phyloP scores from a whole-genome alignment of 1,140 invertebrate species.

The Pollicipes pollicipes region DNA sequence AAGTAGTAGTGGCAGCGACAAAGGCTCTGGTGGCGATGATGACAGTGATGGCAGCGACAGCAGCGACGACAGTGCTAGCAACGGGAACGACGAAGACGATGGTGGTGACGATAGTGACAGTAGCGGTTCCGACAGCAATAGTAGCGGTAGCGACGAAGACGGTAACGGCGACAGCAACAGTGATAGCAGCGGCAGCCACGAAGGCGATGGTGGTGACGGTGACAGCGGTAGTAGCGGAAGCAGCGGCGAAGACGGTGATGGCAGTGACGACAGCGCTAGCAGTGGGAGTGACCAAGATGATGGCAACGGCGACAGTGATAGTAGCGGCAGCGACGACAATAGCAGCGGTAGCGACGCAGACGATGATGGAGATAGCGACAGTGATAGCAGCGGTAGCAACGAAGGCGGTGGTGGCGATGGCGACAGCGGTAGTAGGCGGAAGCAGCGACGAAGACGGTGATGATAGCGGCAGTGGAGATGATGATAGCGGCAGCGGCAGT shows the following conservation, averaged over 20 bases:
- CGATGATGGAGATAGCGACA: not conserved
- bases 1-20: not conserved
- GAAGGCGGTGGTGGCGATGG: constrained; percentile 4
- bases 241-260: constrained; percentile 8
- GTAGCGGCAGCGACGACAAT: constrained; percentile 3
- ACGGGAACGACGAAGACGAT: constrained; percentile 13
- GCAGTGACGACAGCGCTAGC: constrained; percentile 15
- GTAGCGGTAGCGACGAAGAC: constrained; percentile 7
- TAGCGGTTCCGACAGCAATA: too few relatives aligned
- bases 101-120: constrained; percentile 8
- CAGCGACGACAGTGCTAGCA: not conserved
- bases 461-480: not conserved
- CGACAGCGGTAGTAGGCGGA: constrained; percentile 1
- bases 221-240: constrained; percentile 13
- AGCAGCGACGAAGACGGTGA: not conserved
- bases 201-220: constrained; percentile 11
- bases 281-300: constrained; percentile 11
- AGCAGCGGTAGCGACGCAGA: not conserved
- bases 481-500: not conserved
- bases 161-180: too few relatives aligned
- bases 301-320: not conserved
- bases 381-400: not conserved
- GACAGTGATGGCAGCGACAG: not conserved
- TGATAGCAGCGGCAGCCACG: constrained; percentile 11
- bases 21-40: not conserved